These are phyloP conservation scores for Pseudorasbora parva DNA, from an alignment of 2,113 vertebrate species.

Conservation along the genomic window DNA sequence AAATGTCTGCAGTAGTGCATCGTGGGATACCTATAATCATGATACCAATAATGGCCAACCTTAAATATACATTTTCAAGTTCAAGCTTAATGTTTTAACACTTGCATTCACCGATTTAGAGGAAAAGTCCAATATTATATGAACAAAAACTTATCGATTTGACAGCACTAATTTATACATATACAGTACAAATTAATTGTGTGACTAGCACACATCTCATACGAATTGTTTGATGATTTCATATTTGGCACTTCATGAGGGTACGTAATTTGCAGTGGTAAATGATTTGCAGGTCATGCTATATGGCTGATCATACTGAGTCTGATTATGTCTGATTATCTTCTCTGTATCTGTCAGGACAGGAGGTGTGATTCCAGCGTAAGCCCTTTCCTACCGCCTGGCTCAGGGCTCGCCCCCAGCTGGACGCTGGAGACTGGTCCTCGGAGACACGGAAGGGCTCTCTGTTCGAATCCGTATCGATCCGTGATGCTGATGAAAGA, in stretches of 20 bases:
- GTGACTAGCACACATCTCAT: no score
- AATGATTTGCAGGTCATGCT: background rate
- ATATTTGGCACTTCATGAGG: background rate
- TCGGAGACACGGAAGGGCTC: constrained; percentile 45
- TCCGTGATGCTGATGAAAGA: constrained; percentile 62
- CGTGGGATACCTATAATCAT: background rate
- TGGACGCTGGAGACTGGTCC: constrained; percentile 52
- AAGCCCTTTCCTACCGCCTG: constrained; percentile 37
- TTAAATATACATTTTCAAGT: background rate
- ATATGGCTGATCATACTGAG: background rate
- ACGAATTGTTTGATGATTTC: no score
- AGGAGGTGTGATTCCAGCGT: constrained; percentile 29
- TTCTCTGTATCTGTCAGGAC: constrained; percentile 44
- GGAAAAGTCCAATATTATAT: no score
- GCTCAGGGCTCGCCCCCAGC: constrained; percentile 56
- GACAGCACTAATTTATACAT: no score
- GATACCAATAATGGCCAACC: background rate
- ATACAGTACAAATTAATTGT: no score
- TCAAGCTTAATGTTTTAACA: background rate
- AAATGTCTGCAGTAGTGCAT: background rate
- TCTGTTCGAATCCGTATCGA: constrained; percentile 64
- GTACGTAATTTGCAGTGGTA: background rate
- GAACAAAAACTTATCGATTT: no score
- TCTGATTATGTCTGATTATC: constrained; percentile 49
- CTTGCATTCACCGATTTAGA: background rate